Conservation (phyloP, 2,797 vertebrate genomes). For the Paedocypris micromegethes region DNA sequence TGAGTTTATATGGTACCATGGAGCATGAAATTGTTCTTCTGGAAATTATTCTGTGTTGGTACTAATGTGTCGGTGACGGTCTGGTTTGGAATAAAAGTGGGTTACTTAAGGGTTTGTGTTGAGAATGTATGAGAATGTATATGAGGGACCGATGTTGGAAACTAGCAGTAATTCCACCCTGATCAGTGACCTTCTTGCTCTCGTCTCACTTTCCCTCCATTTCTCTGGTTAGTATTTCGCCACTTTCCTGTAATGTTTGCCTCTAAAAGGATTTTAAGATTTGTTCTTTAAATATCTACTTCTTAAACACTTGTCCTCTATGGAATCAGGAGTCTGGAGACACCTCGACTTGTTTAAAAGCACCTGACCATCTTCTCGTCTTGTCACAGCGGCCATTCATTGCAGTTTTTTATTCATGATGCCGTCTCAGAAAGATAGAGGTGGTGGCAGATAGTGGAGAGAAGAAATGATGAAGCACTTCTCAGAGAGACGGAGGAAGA, state of each 20-base stretch:
- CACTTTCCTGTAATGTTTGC: constrained; percentile 1
- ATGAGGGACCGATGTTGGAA: constrained; percentile 30
- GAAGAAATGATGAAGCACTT: too few species aligned
- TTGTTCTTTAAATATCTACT: constrained; percentile 11
- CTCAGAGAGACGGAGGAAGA: background rate
- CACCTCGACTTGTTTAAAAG: background rate
- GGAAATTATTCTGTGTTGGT: background rate
- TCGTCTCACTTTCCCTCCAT: constrained; percentile 1
- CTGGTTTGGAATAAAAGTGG: background rate
- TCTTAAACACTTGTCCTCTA: background rate
- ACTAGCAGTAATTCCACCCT: constrained; percentile 19
- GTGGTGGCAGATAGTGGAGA: constrained; percentile 10
- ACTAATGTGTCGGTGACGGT: constrained; percentile 3
- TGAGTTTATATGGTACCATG: too few species aligned
- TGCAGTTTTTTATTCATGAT: constrained; percentile 16
- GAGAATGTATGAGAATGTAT: constrained; percentile 22
- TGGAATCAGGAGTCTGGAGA: constrained; percentile 1
- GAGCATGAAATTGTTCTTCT: background rate
- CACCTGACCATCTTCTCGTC: background rate
- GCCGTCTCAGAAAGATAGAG: constrained; percentile 1
- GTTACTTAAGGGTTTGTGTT: constrained; percentile 10
- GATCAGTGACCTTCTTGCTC: constrained; percentile 3
- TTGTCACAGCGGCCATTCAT: constrained; percentile 9
- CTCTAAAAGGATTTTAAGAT: constrained; percentile 26
- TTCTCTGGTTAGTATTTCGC: constrained; percentile 3